Evolutionary conservation across 2,113 vertebrate species (phyloP).

Genomic region (Cavia aperea): DNA sequence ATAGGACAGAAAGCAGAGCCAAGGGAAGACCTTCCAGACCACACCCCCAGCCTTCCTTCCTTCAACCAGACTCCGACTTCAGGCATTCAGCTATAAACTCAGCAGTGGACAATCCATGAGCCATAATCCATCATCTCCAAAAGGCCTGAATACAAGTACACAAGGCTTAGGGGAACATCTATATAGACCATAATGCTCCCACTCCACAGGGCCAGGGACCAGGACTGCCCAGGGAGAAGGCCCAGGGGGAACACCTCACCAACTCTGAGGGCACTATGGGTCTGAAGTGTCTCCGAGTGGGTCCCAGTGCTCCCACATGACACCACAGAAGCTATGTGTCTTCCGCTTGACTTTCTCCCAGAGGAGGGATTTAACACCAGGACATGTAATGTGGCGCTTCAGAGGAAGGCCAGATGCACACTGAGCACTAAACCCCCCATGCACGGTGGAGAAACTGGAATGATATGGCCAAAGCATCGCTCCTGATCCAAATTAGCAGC

Average conservation of each 20-base stretch:
- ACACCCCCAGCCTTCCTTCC: not conserved
- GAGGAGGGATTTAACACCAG: not conserved
- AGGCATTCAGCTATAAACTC: not conserved
- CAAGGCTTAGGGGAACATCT: not conserved
- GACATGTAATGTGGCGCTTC: fast-evolving
- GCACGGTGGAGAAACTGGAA: fast-evolving
- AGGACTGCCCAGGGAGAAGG: not conserved
- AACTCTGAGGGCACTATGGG: too few species aligned
- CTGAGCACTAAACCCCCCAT: fast-evolving
- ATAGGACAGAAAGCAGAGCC: not conserved
- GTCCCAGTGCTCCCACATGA: fast-evolving
- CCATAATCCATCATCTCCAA: not conserved
- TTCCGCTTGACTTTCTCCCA: too few species aligned
- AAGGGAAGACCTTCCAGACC: too few species aligned
- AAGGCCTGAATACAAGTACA: not conserved
- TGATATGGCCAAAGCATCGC: fast-evolving
- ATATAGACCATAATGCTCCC: not conserved
- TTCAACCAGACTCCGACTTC: not conserved
- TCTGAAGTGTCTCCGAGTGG: fast-evolving
- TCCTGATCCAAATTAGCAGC: not conserved
- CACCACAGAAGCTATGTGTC: fast-evolving
- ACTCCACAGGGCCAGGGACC: fast-evolving
- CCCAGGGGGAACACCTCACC: fast-evolving
- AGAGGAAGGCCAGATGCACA: fast-evolving
- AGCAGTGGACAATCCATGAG: not conserved